Base-by-base conservation (phyloP, 2,113 vertebrate genomes). In the Saimiri boliviensis region DNA sequence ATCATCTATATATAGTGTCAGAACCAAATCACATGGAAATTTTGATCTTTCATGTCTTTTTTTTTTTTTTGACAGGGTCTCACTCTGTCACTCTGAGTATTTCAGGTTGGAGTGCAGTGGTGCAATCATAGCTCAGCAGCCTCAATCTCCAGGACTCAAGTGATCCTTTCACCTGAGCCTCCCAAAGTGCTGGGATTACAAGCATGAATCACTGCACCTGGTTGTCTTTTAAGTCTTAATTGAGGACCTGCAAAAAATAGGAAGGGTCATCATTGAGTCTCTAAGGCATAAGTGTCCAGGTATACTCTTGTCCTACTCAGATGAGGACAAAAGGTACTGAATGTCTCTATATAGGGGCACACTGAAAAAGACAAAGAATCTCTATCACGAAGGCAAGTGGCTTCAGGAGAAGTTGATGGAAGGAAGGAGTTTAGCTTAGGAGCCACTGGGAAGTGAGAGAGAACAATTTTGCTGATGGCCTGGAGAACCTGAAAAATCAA, bases 291-390 rank as follows among this genome's bases (percentile, higher is more conserved):
- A 40, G 25, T 25, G 19, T 40, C n/a, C 25, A 25, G 70, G 35
- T 40, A 14, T 40, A 2, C 30, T 66, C 17, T 3, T 35, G 47
- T 49, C 58, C 19, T 52, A 6, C 0, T 1, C 56, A 58, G 20
- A 27, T 35, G 27, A 47, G 20, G 17, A 45, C 1, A 5, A 47
- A 54, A 17, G 35, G 35, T 23, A 37, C 21, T 19, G 66, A 5
- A 1, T 3, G 27, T 42, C 70, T 42, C 37, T 20, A 21, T 10
- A 11, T 0, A 1, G 37, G 60, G 49, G 14, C 13, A 5, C 13
- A 2, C 3, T 8, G 49, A 3, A 25, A 71, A 42, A 52, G 49
- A 30, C 49, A 35, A 9, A 83, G 81, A 13, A 8, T 16, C 13
- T 6, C 14, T 32, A 19, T 9, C 23, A 19, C 35, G 56, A 77